Conservation (phyloP, 2,888 invertebrate species). For the Dastarcus helophoroides region DNA sequence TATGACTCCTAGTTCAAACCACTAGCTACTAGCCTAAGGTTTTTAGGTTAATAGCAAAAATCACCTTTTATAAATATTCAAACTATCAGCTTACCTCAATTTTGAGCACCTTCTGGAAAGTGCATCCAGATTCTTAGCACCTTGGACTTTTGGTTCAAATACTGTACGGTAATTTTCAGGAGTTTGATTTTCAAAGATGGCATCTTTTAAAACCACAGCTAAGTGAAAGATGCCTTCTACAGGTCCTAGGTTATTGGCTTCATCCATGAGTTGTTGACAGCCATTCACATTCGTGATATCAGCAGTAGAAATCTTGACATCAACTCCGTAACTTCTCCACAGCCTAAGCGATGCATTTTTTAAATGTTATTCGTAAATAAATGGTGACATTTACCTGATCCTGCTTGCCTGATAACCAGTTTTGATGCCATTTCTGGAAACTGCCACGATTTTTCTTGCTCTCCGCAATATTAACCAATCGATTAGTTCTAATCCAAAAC, state of each 20-base stretch:
- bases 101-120: slow-evolving; percentile 47
- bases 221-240: slow-evolving; percentile 81
- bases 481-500: slow-evolving; percentile 80
- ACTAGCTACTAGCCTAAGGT: too few relatives aligned
- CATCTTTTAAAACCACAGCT: slow-evolving; percentile 67
- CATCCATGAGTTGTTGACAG: slow-evolving; percentile 52
- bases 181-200: slow-evolving; percentile 63
- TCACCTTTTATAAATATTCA: too few relatives aligned
- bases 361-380: too few relatives aligned
- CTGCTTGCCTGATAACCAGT: slow-evolving; percentile 74
- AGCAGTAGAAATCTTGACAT: slow-evolving; percentile 52
- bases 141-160: slow-evolving; percentile 65
- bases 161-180: slow-evolving; percentile 54
- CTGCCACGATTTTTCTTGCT: slow-evolving; percentile 64
- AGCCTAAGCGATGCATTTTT: too few relatives aligned
- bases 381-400: slow-evolving; percentile 49
- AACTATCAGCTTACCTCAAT: slow-evolving; percentile 31
- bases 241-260: slow-evolving; percentile 50
- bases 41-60: too few relatives aligned
- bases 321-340: slow-evolving; percentile 59
- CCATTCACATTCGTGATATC: slow-evolving; percentile 60
- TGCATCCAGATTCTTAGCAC: slow-evolving; percentile 64
- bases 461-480: slow-evolving; percentile 80
- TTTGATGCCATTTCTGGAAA: slow-evolving; percentile 65
- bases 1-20: too few relatives aligned